phyloP scores from a whole-genome alignment of 2,888 invertebrate genomes.

The Paralinhomoeus sp. region DNA sequence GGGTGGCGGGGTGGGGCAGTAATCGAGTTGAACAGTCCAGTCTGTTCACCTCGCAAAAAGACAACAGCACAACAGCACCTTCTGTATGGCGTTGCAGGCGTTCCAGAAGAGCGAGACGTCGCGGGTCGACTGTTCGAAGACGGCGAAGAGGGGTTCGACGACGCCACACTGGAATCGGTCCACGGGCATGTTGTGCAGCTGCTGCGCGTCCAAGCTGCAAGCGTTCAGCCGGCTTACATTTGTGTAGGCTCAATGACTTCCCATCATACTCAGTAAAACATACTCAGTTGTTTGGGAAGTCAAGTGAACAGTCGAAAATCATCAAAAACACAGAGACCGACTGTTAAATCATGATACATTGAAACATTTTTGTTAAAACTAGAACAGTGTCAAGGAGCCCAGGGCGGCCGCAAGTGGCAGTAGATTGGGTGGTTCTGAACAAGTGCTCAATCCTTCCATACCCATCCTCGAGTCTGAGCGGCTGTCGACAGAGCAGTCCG shows the following conservation, averaged over 20 bases:
- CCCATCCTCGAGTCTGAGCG: constrained; percentile 3
- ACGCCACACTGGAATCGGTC: constrained; percentile 2
- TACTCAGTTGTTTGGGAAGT: too few species aligned
- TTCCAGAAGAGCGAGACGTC: constrained; percentile 5
- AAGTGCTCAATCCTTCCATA: neutral
- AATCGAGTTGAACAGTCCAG: too few species aligned
- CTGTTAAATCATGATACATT: neutral
- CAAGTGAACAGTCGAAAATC: too few species aligned
- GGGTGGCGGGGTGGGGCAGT: too few species aligned
- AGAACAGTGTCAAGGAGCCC: neutral
- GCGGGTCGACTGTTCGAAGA: constrained; percentile 1
- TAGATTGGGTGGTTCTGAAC: neutral
- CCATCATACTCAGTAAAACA: neutral
- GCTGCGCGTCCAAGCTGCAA: constrained; percentile 4
- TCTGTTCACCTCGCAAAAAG: neutral
- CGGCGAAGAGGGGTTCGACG: constrained; percentile 2
- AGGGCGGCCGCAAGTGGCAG: neutral
- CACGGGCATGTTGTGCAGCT: neutral
- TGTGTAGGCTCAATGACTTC: neutral
- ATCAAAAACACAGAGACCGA: too few species aligned
- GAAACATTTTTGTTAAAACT: neutral
- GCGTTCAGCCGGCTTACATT: too few species aligned
- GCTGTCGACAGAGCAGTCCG: constrained; percentile 3
- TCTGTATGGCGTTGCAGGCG: neutral
- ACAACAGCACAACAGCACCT: neutral